Evolutionary conservation across 2,113 vertebrate genomes (phyloP).

Genomic region (Orycteropus afer): DNA sequence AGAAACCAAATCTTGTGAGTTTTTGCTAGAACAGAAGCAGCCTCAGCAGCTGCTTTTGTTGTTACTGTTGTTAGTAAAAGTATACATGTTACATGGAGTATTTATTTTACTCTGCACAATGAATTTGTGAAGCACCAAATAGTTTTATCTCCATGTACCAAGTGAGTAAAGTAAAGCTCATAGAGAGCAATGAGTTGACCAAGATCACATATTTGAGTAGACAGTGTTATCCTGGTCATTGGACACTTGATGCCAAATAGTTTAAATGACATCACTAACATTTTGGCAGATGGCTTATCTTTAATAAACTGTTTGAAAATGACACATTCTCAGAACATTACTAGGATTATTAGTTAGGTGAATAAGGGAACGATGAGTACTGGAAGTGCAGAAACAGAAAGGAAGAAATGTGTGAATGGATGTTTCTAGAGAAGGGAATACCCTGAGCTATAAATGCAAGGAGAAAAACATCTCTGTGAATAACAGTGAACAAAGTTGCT

Average conservation of each 20-base stretch:
- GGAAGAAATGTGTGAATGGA: neutral
- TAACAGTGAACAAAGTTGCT: neutral
- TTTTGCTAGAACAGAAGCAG: neutral
- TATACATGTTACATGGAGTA: neutral
- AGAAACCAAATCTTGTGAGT: neutral
- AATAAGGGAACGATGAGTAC: neutral
- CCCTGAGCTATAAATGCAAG: neutral
- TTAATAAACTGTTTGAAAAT: neutral
- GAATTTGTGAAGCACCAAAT: neutral
- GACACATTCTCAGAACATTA: neutral
- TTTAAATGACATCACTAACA: neutral
- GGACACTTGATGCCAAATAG: neutral
- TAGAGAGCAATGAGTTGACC: neutral
- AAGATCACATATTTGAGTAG: neutral
- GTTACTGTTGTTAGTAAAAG: neutral
- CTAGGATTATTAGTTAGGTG: neutral
- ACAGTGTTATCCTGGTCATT: neutral
- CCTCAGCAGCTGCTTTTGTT: neutral
- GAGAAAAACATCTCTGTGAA: neutral
- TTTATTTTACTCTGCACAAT: neutral
- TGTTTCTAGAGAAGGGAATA: neutral
- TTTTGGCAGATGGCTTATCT: neutral
- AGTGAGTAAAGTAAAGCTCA: neutral
- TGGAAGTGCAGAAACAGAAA: neutral
- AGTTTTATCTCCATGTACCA: neutral